Base-by-base conservation (phyloP, 1,140 invertebrate genomes). In the Orius insidiosus region DNA sequence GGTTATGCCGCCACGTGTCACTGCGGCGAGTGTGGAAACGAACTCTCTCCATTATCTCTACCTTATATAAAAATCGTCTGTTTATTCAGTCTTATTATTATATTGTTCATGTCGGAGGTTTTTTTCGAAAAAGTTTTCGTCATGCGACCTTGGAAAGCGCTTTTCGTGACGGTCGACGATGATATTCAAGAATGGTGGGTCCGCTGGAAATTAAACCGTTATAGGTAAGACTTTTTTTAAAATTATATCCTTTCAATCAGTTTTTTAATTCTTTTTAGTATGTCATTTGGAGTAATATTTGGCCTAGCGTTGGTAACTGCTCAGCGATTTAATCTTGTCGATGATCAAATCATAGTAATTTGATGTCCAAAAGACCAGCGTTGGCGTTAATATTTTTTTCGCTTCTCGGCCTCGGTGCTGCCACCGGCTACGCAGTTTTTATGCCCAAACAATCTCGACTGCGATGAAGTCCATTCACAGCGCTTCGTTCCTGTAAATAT, bases 61-160 rank as follows among this genome's bases (percentile, higher is more conserved):
- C 63, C 68, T 95, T 45, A 74, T 88, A 0, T 60, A 16, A 96
- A 96, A 66, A 78, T 95, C 53, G 71, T 94, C 10, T 77, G 79
- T 1, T 71, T 95, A 2, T 74, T 87, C 35, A 76, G 71, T 45
- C 72, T 92, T 14, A 84, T 95, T 16, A 90, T 87, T 0, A 75
- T 95, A 47, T 64, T 87, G 10, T 86, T 81, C 55, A 73, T 85
- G 63, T 87, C 82, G 13, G 82, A 86, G 70, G 88, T 94, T 15
- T 94, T 96, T 63, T 97, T 97, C 70, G 89, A 95, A 60, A 90
- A 93, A 69, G 82, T 97, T 5, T 97, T 97, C 63, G 79, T 95
- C 0, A 92, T 83, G 1, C 64, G 86, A 10, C 89, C 90, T 0
- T 90, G 92, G 83, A 94, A 94, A 65, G 87, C 88, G 3, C 60